Evolutionary conservation across 2,797 vertebrate species (phyloP).

Genomic region (Hyperoplus immaculatus): DNA sequence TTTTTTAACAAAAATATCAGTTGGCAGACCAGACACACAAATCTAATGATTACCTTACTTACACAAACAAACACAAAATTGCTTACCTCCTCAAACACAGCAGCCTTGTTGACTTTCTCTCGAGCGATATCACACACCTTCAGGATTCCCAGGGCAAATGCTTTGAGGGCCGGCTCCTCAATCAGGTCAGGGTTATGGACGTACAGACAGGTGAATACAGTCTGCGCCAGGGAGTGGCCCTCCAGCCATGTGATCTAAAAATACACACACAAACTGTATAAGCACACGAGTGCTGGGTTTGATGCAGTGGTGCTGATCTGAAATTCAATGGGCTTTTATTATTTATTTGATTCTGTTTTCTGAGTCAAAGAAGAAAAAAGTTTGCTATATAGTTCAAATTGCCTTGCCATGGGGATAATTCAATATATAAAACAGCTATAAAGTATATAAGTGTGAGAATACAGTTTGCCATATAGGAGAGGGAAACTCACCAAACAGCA

Average conservation of each 20-base stretch:
- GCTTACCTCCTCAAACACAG: slow-evolving; percentile 97
- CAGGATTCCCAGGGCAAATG: slow-evolving; percentile 96
- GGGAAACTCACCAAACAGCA: slow-evolving; percentile 91
- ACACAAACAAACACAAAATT: background rate
- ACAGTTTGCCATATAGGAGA: background rate
- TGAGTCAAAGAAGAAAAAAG: background rate
- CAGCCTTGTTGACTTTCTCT: slow-evolving; percentile 99
- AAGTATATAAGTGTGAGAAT: background rate
- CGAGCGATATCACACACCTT: slow-evolving; percentile 99
- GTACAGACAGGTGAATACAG: slow-evolving; percentile 98
- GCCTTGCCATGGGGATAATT: background rate
- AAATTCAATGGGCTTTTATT: background rate
- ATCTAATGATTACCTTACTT: background rate
- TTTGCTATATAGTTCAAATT: background rate
- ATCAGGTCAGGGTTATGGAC: slow-evolving; percentile 98
- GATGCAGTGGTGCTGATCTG: background rate
- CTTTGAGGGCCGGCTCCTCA: slow-evolving; percentile 97
- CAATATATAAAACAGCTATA: background rate
- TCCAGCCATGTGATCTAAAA: slow-evolving; percentile 97
- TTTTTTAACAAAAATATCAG: background rate
- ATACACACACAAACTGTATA: slow-evolving; percentile 16
- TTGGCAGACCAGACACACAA: background rate
- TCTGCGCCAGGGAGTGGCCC: slow-evolving; percentile 98
- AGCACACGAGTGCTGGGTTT: background rate
- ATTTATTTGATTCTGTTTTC: background rate